phyloP scores from a whole-genome alignment of 1,140 invertebrate species.

The Papilio helenus region DNA sequence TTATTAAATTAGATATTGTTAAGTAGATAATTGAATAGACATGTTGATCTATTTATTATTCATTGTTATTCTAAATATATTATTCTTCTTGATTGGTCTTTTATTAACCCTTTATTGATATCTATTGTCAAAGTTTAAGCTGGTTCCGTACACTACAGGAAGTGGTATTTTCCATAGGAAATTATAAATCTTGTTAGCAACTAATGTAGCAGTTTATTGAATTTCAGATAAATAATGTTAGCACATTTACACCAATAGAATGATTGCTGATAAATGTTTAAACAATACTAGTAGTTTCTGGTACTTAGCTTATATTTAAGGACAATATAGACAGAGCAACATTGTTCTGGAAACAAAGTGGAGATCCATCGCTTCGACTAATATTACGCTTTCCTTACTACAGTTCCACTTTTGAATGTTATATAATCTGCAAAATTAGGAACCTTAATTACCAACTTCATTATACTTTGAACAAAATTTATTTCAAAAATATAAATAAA shows the following conservation, averaged over 20 bases:
- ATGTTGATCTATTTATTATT: constrained; percentile 39
- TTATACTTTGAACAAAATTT: constrained; percentile 78
- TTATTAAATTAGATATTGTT: constrained; percentile 61
- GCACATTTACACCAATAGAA: constrained; percentile 36
- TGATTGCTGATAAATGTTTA: constrained; percentile 35
- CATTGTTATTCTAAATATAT: constrained; percentile 42
- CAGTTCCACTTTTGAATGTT: constrained; percentile 31
- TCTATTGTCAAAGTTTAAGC: background rate
- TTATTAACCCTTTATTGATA: background rate
- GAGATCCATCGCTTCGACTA: constrained; percentile 18
- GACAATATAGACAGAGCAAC: constrained; percentile 28
- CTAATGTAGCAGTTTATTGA: constrained; percentile 39
- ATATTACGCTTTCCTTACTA: constrained; percentile 22
- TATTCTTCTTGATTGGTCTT: constrained; percentile 32
- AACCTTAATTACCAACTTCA: constrained; percentile 79
- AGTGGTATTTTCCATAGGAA: constrained; percentile 35
- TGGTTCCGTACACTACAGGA: background rate
- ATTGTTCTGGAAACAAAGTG: constrained; percentile 7
- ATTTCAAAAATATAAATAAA: constrained; percentile 81
- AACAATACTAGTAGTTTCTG: constrained; percentile 36
- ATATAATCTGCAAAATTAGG: constrained; percentile 55
- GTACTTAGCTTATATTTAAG: constrained; percentile 40
- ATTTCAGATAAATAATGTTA: constrained; percentile 35
- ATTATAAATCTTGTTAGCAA: constrained; percentile 32
- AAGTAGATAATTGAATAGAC: constrained; percentile 30